These are phyloP conservation scores for Papilio dardanus DNA, from an alignment of 1,140 invertebrate species.

Conservation along the genomic window DNA sequence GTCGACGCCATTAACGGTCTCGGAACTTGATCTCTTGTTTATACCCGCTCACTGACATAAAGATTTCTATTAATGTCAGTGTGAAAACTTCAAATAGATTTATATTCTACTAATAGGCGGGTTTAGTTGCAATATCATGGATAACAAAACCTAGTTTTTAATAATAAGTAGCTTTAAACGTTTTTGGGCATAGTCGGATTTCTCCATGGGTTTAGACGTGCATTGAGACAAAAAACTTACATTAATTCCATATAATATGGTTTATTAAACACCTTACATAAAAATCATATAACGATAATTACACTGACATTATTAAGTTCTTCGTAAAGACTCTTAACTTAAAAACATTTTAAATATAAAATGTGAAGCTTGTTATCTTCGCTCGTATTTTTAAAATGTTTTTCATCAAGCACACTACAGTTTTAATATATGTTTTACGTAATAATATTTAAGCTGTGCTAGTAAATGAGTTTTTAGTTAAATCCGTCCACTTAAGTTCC, in stretches of 20 bases:
- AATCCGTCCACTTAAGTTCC: constrained; percentile 13
- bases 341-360: not conserved
- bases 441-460: constrained; percentile 13
- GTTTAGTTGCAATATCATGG: no score
- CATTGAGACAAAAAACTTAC: no score
- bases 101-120: no score
- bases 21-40: constrained; percentile 19
- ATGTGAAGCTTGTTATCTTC: not conserved
- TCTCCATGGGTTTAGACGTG: no score
- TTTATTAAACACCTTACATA: not conserved
- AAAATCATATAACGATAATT: not conserved
- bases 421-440: constrained; percentile 11
- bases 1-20: constrained; percentile 5
- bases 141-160: no score
- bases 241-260: no score
- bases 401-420: not conserved
- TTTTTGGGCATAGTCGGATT: no score
- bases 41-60: not conserved
- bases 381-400: not conserved
- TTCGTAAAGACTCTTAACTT: not conserved
- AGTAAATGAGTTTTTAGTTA: constrained; percentile 18
- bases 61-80: not conserved
- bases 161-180: no score
- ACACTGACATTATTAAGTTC: not conserved
- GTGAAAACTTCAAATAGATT: not conserved